Evolutionary conservation across 2,797 vertebrate genomes (phyloP), one percentile per base, ranked within the genome.

Genomic region (Brachyrhaphis roseni): DNA sequence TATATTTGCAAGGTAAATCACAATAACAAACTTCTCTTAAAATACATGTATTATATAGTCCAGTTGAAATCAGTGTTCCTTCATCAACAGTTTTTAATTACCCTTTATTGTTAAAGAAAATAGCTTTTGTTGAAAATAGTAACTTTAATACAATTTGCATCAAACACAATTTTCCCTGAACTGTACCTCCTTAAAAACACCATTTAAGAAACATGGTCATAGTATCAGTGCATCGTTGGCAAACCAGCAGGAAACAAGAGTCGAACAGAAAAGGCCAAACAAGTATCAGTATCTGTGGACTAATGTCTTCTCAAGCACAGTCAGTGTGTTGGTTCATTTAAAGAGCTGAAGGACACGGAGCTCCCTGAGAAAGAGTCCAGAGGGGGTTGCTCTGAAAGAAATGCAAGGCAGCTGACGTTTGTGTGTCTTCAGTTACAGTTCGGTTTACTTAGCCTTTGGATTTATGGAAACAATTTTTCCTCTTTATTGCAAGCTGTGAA

Each of bases 291-390:
- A 28, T 83, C 64, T 75, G 72, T 31, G 55, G 57, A 75, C 72
- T 49, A 75, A 78, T 78, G 73, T 80, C 77, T 83, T 83, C 90
- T 75, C 47, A 76, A 83, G 82, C 84, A 79, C 83, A 71, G 70
- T 55, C 46, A 75, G 41, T 51, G 79, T 78, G 83, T 72, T n/a
- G 49, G 85, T 88, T 90, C 73, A 86, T 89, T 90, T 82, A 85
- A 74, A 62, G 83, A 78, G 78, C 83, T 74, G 80, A 89, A 83
- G 87, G 89, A 91, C 89, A 84, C 77, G 89, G 82, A 70, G 82
- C 84, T 90, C 90, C 90, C 90, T 72, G 77, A 81, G 90, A 91
- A 93, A 78, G 86, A 78, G 82, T 88, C 77, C 51, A 28, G 86
- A 85, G 82, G 72, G 75, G 57, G 79, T 81, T 84, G 85, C 82